These are phyloP conservation scores for Meteorus cinctellus DNA, from an alignment of 2,888 invertebrate genomes.

Conservation along the genomic window DNA sequence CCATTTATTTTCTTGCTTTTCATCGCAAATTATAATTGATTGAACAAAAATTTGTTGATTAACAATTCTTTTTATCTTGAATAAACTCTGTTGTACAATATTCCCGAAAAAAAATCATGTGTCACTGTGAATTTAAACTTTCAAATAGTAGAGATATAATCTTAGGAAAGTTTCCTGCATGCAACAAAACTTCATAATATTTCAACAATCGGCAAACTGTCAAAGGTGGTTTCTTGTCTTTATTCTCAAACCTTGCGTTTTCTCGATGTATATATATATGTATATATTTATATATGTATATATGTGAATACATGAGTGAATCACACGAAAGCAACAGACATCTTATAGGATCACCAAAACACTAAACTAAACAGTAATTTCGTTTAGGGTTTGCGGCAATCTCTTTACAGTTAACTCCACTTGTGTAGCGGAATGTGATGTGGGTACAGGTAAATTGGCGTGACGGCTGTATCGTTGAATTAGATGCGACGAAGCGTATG, in stretches of 20 bases:
- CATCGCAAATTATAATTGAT: background rate
- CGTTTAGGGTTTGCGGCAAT: slow-evolving; percentile 60
- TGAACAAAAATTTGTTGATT: background rate
- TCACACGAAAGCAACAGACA: slow-evolving; percentile 22
- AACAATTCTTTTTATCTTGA: background rate
- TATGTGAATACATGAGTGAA: background rate
- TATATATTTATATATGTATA: background rate
- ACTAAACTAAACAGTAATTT: slow-evolving; percentile 55
- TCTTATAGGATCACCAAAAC: background rate
- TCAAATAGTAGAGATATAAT: background rate
- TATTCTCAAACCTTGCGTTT: background rate
- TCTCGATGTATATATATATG: background rate
- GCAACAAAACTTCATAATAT: slow-evolving; percentile 5
- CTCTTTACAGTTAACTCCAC: slow-evolving; percentile 63
- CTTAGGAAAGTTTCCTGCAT: background rate
- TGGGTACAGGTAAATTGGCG: slow-evolving; percentile 62
- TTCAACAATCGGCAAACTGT: slow-evolving; percentile 23
- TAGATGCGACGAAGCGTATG: slow-evolving; percentile 46
- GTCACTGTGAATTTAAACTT: too few species aligned
- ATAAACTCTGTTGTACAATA: background rate
- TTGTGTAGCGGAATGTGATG: slow-evolving; percentile 58
- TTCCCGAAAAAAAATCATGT: too few species aligned
- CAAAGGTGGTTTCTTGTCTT: background rate
- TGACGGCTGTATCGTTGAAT: slow-evolving; percentile 65
- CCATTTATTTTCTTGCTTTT: background rate